Evolutionary conservation across 2,113 vertebrate species (phyloP).

Genomic region (Mus spicilegus): DNA sequence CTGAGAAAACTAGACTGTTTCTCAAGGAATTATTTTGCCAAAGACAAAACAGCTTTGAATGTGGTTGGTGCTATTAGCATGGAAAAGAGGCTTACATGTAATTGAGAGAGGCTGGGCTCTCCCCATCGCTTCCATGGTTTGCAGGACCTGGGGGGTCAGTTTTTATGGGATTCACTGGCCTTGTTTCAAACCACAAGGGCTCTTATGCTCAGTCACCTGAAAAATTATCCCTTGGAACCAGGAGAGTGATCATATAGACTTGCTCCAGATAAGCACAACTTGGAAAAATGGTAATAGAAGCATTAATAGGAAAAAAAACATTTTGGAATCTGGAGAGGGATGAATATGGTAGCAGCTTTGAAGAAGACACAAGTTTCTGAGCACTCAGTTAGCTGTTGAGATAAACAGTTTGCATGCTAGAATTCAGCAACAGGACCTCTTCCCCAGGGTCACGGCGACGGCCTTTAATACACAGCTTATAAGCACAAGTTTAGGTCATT

Average conservation of each 20-base stretch:
- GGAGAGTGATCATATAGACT: background rate
- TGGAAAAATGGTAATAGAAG: background rate
- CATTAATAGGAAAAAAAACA: background rate
- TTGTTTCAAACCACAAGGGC: background rate
- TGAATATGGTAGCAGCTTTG: background rate
- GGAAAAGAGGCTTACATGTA: background rate
- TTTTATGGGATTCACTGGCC: background rate
- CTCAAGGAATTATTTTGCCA: background rate
- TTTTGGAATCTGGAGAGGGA: background rate
- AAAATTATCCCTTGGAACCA: background rate
- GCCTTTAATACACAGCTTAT: background rate
- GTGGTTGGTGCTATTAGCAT: background rate
- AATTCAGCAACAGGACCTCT: background rate
- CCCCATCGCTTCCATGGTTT: background rate
- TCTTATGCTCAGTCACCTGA: background rate
- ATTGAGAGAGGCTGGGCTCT: background rate
- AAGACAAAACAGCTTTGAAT: background rate
- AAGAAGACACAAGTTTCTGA: slow-evolving; percentile 1
- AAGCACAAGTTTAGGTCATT: background rate
- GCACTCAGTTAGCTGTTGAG: background rate
- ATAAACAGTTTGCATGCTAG: background rate
- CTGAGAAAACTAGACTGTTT: slow-evolving; percentile 36
- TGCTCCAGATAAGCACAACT: background rate
- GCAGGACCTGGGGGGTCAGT: background rate
- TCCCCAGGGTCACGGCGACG: background rate